Conservation (phyloP, 2,888 invertebrate species). For the Steinernema carpocapsae region DNA sequence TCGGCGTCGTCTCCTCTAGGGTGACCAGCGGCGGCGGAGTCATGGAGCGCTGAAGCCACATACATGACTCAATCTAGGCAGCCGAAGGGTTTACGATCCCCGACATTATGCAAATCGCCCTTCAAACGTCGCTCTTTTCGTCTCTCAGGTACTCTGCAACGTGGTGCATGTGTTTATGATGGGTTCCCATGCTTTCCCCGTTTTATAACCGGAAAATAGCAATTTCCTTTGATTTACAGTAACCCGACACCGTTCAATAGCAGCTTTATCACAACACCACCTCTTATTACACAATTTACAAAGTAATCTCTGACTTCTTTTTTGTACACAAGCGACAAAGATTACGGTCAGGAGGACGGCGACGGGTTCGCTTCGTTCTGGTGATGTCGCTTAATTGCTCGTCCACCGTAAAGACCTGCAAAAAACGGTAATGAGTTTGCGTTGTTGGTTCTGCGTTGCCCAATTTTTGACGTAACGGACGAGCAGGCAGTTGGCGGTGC, state of each 20-base stretch:
- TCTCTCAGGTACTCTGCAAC: background rate
- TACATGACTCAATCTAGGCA: background rate
- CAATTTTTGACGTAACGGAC: no score
- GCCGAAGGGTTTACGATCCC: background rate
- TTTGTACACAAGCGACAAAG: background rate
- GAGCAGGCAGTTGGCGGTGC: no score
- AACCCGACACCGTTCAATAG: no score
- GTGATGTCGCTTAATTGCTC: slow-evolving; percentile 53
- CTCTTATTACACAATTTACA: no score
- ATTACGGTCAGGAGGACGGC: background rate
- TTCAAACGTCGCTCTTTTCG: background rate
- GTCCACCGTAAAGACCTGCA: slow-evolving; percentile 50
- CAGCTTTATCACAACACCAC: no score
- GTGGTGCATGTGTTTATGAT: background rate
- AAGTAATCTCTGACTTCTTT: no score
- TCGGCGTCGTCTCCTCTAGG: no score
- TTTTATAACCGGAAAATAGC: no score
- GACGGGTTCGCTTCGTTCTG: slow-evolving; percentile 28
- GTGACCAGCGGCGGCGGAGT: background rate
- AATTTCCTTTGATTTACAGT: no score
- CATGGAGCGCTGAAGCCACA: background rate
- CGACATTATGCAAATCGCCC: slow-evolving; percentile 23
- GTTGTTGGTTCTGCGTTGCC: no score
- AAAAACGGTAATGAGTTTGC: no score
- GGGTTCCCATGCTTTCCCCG: no score